Conservation (phyloP, 2,113 vertebrate genomes). For the Bagarius yarrelli region DNA sequence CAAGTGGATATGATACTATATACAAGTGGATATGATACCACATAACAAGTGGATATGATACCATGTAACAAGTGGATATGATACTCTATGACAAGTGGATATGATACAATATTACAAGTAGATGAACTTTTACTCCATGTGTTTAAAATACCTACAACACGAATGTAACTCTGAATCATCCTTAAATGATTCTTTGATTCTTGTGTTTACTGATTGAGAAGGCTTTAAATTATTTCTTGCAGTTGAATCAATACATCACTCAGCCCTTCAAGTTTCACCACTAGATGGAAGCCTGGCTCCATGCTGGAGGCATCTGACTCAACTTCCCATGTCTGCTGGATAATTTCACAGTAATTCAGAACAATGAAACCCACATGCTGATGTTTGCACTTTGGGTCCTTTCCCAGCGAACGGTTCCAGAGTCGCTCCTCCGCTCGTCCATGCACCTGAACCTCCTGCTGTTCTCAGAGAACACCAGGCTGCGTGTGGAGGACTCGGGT, state of each 20-base stretch:
- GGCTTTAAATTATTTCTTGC: no score
- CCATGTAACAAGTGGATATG: background rate
- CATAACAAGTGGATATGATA: background rate
- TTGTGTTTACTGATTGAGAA: no score
- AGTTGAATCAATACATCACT: background rate
- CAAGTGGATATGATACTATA: background rate
- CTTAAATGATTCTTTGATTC: background rate
- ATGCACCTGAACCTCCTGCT: slow-evolving; percentile 20
- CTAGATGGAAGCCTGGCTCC: slow-evolving; percentile 42
- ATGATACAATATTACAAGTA: background rate
- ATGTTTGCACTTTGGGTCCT: background rate
- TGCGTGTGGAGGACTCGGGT: background rate
- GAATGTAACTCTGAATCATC: background rate
- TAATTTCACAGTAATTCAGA: slow-evolving; percentile 28
- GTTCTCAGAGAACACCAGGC: background rate
- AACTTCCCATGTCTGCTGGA: background rate
- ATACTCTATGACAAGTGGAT: background rate
- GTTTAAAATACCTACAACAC: background rate
- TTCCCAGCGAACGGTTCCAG: background rate
- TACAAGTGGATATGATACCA: background rate
- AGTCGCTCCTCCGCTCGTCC: background rate
- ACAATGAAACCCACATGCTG: slow-evolving; percentile 29
- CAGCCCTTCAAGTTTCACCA: background rate
- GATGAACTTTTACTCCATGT: background rate
- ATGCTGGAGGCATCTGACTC: background rate